Evolutionary conservation across 1,140 invertebrate genomes (phyloP).

Genomic region (Pseudomyrmex sp.): DNA sequence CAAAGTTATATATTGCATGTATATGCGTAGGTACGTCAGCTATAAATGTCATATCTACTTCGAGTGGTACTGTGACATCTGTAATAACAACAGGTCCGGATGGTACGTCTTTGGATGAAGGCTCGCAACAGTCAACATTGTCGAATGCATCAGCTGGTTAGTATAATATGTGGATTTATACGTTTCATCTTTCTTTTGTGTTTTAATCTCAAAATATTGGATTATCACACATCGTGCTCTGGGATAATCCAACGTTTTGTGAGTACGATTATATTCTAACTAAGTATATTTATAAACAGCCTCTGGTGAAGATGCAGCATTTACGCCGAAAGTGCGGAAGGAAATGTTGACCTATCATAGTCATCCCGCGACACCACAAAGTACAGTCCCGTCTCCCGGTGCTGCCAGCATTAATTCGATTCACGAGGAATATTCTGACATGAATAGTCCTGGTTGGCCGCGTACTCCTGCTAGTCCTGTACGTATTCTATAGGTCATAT

Average conservation of each 20-base stretch:
- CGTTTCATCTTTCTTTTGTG: background rate
- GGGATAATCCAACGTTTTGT: background rate
- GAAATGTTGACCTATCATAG: slow-evolving; percentile 87
- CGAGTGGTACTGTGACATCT: slow-evolving; percentile 90
- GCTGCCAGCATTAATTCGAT: slow-evolving; percentile 92
- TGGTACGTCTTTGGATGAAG: slow-evolving; percentile 94
- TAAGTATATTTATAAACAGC: slow-evolving; percentile 85
- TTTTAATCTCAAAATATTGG: background rate
- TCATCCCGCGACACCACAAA: slow-evolving; percentile 91
- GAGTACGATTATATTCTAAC: background rate
- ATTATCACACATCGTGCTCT: background rate
- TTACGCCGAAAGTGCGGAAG: slow-evolving; percentile 91
- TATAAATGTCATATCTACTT: slow-evolving; percentile 83
- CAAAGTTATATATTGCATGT: slow-evolving; percentile 1
- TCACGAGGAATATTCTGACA: slow-evolving; percentile 96
- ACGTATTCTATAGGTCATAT: slow-evolving; percentile 82
- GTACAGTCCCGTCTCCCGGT: slow-evolving; percentile 92
- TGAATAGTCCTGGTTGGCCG: slow-evolving; percentile 94
- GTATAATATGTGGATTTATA: slow-evolving; percentile 58
- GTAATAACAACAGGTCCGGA: slow-evolving; percentile 95
- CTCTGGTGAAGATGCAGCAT: slow-evolving; percentile 93
- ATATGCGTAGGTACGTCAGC: slow-evolving; percentile 80
- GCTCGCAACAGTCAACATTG: slow-evolving; percentile 95
- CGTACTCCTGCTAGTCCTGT: slow-evolving; percentile 96
- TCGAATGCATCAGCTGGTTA: slow-evolving; percentile 95